phyloP scores from a whole-genome alignment of 1,140 invertebrate species.

The Drosophila fuyamai region DNA sequence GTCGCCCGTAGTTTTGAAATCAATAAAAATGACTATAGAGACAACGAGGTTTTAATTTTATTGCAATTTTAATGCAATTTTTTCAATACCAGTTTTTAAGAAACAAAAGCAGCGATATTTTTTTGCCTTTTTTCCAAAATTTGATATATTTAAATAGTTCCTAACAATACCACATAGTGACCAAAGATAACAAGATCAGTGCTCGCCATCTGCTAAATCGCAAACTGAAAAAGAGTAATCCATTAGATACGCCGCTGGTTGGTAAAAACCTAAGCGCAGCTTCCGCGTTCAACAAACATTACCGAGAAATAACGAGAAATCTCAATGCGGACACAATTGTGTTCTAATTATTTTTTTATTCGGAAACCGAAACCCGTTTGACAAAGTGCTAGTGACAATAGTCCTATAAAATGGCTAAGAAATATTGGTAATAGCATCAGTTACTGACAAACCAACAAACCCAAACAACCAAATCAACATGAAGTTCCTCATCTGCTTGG shows the following conservation, averaged over 20 bases:
- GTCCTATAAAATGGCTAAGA: background rate
- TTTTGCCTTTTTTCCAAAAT: no score
- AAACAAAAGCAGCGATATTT: no score
- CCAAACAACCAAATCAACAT: slow-evolving; percentile 2
- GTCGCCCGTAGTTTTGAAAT: no score
- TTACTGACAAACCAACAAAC: background rate
- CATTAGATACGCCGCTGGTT: background rate
- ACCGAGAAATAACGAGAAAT: background rate
- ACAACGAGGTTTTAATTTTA: no score
- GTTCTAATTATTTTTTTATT: background rate
- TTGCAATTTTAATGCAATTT: no score
- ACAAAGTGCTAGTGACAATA: background rate
- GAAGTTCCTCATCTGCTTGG: slow-evolving; percentile 11
- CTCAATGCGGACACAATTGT: background rate
- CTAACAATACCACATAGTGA: no score
- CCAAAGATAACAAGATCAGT: no score
- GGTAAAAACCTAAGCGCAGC: background rate
- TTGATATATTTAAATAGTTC: no score
- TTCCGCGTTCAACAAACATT: background rate
- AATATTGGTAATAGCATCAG: background rate
- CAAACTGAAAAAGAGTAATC: background rate
- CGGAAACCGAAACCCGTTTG: slow-evolving; percentile 1
- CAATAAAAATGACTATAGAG: no score
- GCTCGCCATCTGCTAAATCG: no score
- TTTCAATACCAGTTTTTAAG: no score